These are phyloP conservation scores for Tortrix viridana DNA, from an alignment of 2,888 invertebrate genomes.

Conservation along the genomic window DNA sequence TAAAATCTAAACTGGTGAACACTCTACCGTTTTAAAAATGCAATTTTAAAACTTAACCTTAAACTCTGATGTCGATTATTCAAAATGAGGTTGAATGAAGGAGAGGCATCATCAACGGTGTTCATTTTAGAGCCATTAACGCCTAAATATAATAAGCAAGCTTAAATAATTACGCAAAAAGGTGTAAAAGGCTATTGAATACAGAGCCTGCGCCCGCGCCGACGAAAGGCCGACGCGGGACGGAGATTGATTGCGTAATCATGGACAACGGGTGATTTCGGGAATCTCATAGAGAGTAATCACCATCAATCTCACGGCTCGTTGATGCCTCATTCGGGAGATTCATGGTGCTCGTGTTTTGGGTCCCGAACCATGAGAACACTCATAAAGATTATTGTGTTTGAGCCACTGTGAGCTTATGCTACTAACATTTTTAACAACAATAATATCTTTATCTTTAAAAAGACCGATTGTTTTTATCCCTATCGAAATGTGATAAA, in stretches of 20 bases:
- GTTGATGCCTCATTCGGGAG: constrained; percentile 67
- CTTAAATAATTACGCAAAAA: constrained; percentile 79
- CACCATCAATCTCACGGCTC: constrained; percentile 78
- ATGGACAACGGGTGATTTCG: constrained; percentile 74
- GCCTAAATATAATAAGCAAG: constrained; percentile 74
- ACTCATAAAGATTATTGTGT: constrained; percentile 26
- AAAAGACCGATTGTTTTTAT: too few relatives aligned
- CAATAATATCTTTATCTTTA: too few relatives aligned
- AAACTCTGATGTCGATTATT: constrained; percentile 54
- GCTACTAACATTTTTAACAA: not conserved
- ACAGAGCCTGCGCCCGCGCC: constrained; percentile 68
- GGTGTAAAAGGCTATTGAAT: constrained; percentile 74
- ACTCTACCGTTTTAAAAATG: constrained; percentile 41
- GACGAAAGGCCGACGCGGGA: constrained; percentile 77
- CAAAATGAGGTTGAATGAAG: constrained; percentile 55
- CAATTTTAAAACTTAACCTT: constrained; percentile 58
- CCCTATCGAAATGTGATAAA: too few relatives aligned
- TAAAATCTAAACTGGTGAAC: not conserved
- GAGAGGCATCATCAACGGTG: constrained; percentile 67
- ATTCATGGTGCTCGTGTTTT: constrained; percentile 54
- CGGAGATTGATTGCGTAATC: constrained; percentile 83
- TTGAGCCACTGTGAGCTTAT: constrained; percentile 16
- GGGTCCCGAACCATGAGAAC: constrained; percentile 7
- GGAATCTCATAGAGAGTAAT: constrained; percentile 78
- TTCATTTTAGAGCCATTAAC: constrained; percentile 77